Conservation (phyloP, 2,113 vertebrate species). For the Labeo catla region DNA sequence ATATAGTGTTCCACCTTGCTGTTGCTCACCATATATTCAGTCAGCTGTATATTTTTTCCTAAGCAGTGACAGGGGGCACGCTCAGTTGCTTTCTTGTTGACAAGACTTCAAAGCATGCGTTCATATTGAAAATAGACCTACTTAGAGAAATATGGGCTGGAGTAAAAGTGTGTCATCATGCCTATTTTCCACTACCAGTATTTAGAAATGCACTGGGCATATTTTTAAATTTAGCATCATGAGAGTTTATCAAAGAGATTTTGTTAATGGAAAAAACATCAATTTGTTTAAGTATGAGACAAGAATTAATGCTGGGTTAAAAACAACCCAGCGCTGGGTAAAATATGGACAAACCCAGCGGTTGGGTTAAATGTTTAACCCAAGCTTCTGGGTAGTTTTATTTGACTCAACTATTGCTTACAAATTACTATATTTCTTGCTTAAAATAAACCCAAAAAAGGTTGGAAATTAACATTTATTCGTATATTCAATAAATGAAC, state of each 20-base stretch:
- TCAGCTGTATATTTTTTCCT: not conserved
- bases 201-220: not conserved
- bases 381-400: too few relatives aligned
- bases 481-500: too few relatives aligned
- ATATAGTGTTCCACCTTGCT: not conserved
- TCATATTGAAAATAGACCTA: not conserved
- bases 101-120: not conserved
- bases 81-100: not conserved
- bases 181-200: not conserved
- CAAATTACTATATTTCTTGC: too few relatives aligned
- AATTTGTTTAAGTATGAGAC: not conserved
- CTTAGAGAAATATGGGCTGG: not conserved
- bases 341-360: too few relatives aligned
- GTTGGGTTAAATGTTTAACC: too few relatives aligned
- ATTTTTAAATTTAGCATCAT: not conserved
- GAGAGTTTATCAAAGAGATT: not conserved
- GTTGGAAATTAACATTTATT: too few relatives aligned
- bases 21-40: not conserved
- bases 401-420: too few relatives aligned
- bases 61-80: not conserved
- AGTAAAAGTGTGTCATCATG: not conserved
- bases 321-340: too few relatives aligned
- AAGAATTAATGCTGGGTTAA: too few relatives aligned
- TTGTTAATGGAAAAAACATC: not conserved
- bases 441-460: too few relatives aligned